Percentiles rank a stretch among this genome's conserved stretches.
Evolutionary conservation across 2,797 vertebrate species (phyloP).

Genomic region (Coranthus polyacanthus): DNA sequence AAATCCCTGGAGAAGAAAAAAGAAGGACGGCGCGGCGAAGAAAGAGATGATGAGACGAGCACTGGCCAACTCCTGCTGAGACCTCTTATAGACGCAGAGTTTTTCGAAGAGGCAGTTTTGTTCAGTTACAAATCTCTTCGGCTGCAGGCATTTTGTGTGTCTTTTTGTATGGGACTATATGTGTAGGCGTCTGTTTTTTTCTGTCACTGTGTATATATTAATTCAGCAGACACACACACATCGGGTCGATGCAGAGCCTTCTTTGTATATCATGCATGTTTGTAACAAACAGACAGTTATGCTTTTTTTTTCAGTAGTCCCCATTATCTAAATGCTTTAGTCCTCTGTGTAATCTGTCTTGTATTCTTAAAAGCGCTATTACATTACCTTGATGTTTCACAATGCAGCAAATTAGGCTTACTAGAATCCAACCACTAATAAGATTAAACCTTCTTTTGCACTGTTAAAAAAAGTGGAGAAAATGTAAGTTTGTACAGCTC

Average conservation of each 20-base stretch:
- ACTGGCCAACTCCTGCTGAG: constrained; percentile 69
- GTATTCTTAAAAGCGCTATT: constrained; percentile 62
- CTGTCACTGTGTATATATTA: constrained; percentile 5
- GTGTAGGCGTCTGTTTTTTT: constrained; percentile 14
- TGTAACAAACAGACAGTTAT: constrained; percentile 12
- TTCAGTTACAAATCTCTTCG: constrained; percentile 67
- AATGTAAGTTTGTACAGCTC: constrained; percentile 34
- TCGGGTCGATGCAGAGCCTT: not conserved
- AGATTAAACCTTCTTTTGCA: constrained; percentile 56
- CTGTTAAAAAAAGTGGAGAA: constrained; percentile 34
- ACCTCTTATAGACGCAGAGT: constrained; percentile 61
- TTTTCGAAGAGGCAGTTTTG: constrained; percentile 56
- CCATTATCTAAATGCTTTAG: constrained; percentile 40
- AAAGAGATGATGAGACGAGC: constrained; percentile 61
- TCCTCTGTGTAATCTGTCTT: constrained; percentile 51
- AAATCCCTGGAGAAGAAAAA: constrained; percentile 60
- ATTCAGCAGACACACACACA: constrained; percentile 14
- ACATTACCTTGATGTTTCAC: constrained; percentile 71
- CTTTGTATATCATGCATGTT: constrained; percentile 7
- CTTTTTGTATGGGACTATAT: constrained; percentile 40
- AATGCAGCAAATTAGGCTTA: constrained; percentile 66
- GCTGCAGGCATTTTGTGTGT: constrained; percentile 33
- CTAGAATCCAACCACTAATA: constrained; percentile 62
- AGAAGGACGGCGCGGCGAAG: constrained; percentile 50
- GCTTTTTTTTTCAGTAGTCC: constrained; percentile 21